phyloP scores from a whole-genome alignment of 2,113 vertebrate genomes.

The Megaceryle maxima region DNA sequence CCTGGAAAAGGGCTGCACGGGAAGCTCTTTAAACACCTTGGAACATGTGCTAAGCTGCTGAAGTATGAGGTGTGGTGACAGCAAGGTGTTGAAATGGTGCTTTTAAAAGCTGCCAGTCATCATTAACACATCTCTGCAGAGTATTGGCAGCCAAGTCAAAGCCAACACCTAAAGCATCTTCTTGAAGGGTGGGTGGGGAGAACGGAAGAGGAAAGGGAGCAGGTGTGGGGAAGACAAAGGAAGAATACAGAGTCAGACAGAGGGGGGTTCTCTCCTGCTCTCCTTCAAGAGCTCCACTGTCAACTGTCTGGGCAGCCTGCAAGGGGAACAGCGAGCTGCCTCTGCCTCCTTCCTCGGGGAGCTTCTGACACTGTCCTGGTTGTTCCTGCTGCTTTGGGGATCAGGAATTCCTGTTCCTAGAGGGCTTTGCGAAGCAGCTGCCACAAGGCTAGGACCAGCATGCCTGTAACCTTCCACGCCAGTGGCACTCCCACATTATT shows the following conservation, averaged over 20 bases:
- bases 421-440: neutral
- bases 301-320: neutral
- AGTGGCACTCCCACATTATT: neutral
- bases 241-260: neutral
- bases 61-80: conserved; percentile 69
- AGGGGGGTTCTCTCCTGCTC: neutral
- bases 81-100: conserved; percentile 64
- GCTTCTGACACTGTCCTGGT: neutral
- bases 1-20: neutral
- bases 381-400: neutral
- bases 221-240: conserved; percentile 45
- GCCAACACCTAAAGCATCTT: conserved; percentile 50
- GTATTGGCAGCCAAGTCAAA: neutral
- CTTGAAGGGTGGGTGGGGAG: neutral
- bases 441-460: neutral
- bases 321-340: neutral
- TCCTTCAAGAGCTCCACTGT: neutral
- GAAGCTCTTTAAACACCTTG: conserved; percentile 59
- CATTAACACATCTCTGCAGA: conserved; percentile 53
- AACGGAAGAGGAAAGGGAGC: neutral
- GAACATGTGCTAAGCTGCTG: conserved; percentile 65
- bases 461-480: neutral
- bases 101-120: conserved; percentile 66
- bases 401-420: fast-evolving
- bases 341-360: too few species aligned